Percentiles rank a stretch among this genome's conserved stretches.
These are phyloP conservation scores for Cinara cedri DNA, from an alignment of 2,888 invertebrate genomes.

Conservation along the genomic window DNA sequence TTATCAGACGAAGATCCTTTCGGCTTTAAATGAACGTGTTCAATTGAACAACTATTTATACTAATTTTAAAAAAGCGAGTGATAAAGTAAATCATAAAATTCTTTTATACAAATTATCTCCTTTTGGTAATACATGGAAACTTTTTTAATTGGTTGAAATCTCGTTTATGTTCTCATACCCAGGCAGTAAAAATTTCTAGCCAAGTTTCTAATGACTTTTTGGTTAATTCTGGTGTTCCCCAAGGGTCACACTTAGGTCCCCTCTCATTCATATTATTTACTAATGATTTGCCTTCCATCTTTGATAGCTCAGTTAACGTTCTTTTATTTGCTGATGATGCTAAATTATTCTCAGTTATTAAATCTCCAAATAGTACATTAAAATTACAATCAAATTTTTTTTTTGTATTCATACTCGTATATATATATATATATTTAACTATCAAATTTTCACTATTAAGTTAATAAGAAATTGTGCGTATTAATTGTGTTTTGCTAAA, in stretches of 20 bases:
- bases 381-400: slow-evolving; percentile 26
- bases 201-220: slow-evolving; percentile 46
- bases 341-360: neutral
- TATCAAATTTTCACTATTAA: too few relatives aligned
- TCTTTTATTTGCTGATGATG: slow-evolving; percentile 13
- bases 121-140: slow-evolving; percentile 56
- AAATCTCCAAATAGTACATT: neutral
- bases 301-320: slow-evolving; percentile 7
- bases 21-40: slow-evolving; percentile 49
- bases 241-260: slow-evolving; percentile 59
- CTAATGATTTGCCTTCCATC: slow-evolving; percentile 1
- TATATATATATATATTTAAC: too few relatives aligned
- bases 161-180: slow-evolving; percentile 56
- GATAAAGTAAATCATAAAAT: slow-evolving; percentile 59
- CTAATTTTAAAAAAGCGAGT: slow-evolving; percentile 56
- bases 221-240: slow-evolving; percentile 58
- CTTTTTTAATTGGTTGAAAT: slow-evolving; percentile 58
- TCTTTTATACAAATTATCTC: slow-evolving; percentile 57
- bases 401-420: too few relatives aligned
- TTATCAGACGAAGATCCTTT: slow-evolving; percentile 55
- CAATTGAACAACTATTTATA: slow-evolving; percentile 59
- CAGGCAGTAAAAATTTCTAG: slow-evolving; percentile 57
- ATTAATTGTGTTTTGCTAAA: too few relatives aligned
- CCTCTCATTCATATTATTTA: slow-evolving; percentile 23
- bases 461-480: too few relatives aligned